phyloP scores from a whole-genome alignment of 2,888 invertebrate genomes.

The Heteromyza rotundicornis region DNA sequence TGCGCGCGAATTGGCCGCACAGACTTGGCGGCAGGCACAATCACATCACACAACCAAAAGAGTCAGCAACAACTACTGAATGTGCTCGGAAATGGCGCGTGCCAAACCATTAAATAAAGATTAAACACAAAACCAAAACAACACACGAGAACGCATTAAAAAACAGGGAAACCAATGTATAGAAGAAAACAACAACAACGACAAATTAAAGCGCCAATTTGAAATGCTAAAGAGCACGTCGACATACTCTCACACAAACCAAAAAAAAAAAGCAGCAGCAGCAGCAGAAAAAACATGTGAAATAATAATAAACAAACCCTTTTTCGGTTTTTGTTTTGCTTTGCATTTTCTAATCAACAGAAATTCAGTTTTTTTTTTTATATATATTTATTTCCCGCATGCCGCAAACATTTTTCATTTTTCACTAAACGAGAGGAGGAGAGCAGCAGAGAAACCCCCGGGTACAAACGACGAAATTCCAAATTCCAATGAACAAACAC shows the following conservation, averaged over 20 bases:
- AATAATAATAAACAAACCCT: constrained; percentile 32
- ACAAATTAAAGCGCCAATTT: neutral
- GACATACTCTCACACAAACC: too few species aligned
- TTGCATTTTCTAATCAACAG: constrained; percentile 37
- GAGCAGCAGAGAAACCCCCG: too few species aligned
- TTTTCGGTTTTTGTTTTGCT: constrained; percentile 39
- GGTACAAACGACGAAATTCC: too few species aligned
- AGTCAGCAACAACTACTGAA: too few species aligned
- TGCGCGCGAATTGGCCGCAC: too few species aligned
- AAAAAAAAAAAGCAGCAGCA: neutral
- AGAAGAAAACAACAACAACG: constrained; percentile 5
- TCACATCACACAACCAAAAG: too few species aligned
- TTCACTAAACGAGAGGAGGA: too few species aligned
- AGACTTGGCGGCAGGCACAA: too few species aligned
- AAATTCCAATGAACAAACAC: too few species aligned
- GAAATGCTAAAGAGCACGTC: neutral
- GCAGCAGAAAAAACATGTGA: constrained; percentile 12
- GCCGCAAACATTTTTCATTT: neutral
- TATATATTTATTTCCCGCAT: neutral
- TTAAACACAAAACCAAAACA: constrained; percentile 13
- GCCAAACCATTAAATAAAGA: constrained; percentile 8
- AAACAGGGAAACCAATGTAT: neutral
- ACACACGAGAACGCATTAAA: neutral
- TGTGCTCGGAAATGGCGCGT: too few species aligned
- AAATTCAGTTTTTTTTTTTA: constrained; percentile 1